Base-by-base conservation (phyloP, 2,797 vertebrate genomes). In the Percopsis omiscomaycus region DNA sequence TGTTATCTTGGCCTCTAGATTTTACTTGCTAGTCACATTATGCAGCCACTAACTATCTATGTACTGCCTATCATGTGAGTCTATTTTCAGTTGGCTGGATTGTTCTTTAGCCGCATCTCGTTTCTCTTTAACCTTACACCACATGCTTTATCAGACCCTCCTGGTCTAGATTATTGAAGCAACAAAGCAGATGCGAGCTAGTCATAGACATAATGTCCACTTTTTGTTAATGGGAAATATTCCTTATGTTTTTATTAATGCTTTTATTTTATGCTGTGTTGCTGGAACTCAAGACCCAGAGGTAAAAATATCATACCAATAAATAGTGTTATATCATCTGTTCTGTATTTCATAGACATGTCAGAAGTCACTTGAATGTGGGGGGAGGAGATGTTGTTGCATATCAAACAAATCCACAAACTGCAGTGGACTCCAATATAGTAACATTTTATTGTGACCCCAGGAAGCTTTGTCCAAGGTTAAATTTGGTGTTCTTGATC, bases 1-100 rank as follows among this genome's bases (percentile, higher is more conserved):
- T 15, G 37, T 27, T 58, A 51, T 48, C 22, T 14, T 11, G 52
- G 11, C 22, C 16, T 30, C 11, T 22, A 22, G 22, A 28, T 32
- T 55, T 55, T 9, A n/a, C 49, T 47, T 55, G 9, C 42, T 37
- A 9, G 37, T 37, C 50, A 12, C 42, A 42, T 52, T 9, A 37
- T 56, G 5, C 32, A 42, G 55, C 55, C 49, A 8, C 68, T 48
- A 62, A 59, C 51, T 29, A n/a, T 55, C 52, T 56, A 45, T 11
- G 47, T 61, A 63, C 45, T 69, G 69, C 52, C 46, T 45, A 47
- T 75, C 69, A 45, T 64, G 49, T 70, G 61, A 74, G 63, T 59
- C 50, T 59, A 32, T 64, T 60, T 16, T 47, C 13, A 53, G 10
- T 16, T 48, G 49, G 57, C 37, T 53, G 28, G 8, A 44, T 28